These are phyloP conservation scores for Electrophaes corylata DNA, from an alignment of 2,888 invertebrate species.

Conservation along the genomic window DNA sequence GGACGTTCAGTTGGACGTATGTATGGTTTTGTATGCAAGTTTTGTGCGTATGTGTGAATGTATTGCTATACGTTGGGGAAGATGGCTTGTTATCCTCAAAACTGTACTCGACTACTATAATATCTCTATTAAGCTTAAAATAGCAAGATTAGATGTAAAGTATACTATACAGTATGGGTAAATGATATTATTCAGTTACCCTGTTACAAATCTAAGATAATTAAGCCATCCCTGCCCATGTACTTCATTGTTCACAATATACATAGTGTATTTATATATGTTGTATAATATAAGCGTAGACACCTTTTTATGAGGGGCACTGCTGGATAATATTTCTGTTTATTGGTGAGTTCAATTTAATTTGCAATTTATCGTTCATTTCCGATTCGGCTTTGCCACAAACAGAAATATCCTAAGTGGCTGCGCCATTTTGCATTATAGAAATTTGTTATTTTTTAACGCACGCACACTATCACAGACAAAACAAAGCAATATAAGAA, in stretches of 20 bases:
- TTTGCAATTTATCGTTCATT: not conserved
- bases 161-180: not conserved
- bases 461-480: not conserved
- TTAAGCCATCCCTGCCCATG: slow-evolving; percentile 27
- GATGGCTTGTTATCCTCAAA: slow-evolving; percentile 21
- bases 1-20: slow-evolving; percentile 61
- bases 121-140: not conserved
- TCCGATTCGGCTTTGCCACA: not conserved
- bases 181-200: slow-evolving; percentile 1
- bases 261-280: slow-evolving; percentile 47
- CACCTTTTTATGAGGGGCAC: slow-evolving; percentile 57
- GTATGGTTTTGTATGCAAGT: slow-evolving; percentile 42
- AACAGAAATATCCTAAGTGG: not conserved
- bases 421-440: not conserved
- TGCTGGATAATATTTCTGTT: slow-evolving; percentile 64
- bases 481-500: not conserved
- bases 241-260: slow-evolving; percentile 41
- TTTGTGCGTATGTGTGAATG: slow-evolving; percentile 26
- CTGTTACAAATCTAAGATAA: not conserved
- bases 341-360: slow-evolving; percentile 62
- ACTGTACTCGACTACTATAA: not conserved
- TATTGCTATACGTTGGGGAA: slow-evolving; percentile 10
- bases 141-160: not conserved
- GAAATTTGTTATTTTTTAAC: not conserved
- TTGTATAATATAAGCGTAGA: slow-evolving; percentile 50